Base-by-base conservation (phyloP, 2,797 vertebrate genomes). In the Oryzias dopingdopingensis region DNA sequence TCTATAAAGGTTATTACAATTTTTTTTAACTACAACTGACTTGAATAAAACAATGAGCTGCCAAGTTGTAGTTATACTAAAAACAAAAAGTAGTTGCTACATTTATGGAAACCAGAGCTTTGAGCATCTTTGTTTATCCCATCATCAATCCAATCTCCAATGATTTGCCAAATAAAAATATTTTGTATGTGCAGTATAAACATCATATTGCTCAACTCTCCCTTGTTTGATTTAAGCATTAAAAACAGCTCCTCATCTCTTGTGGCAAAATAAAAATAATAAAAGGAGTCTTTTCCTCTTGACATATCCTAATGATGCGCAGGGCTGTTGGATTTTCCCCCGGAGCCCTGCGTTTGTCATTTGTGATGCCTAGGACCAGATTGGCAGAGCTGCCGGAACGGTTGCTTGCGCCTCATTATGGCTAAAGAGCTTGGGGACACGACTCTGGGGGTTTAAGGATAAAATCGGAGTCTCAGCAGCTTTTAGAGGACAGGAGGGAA, bases 341-440 rank as follows among this genome's bases (percentile, higher is more conserved):
- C 23, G 63, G 76, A 76, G 76, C 66, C 59, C 56, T 57, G 73
- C 70, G 60, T 76, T 76, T 81, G 78, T 83, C 83, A 70, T 66
- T 85, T 74, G 20, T 22, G 20, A 79, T 67, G 72, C 77, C 5
- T 49, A 1, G 73, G 80, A 70, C 67, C 41, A 53, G 71, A 72
- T 73, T 50, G 64, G 47, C 51, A 65, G 66, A 83, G 77, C 71
- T 50, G 56, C 62, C 65, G 69, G 79, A 79, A 71, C 71, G 60
- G 76, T 68, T 23, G 67, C 48, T 71, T 74, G 69, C 46, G 75
- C 77, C 84, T 89, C 88, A 88, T 91, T 89, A 90, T 53, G 73
- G 61, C 64, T 75, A 43, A 81, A 83, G 82, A 74, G 52, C 80
- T 70, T 6, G 4, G 41, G 71, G 70, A 64, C 20, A 16, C 32